A percentile compares a stretch with the other conserved stretches of the same genome.
These are phyloP conservation scores for Hirundichthys speculiger DNA, from an alignment of 2,113 vertebrate species.

Conservation along the genomic window DNA sequence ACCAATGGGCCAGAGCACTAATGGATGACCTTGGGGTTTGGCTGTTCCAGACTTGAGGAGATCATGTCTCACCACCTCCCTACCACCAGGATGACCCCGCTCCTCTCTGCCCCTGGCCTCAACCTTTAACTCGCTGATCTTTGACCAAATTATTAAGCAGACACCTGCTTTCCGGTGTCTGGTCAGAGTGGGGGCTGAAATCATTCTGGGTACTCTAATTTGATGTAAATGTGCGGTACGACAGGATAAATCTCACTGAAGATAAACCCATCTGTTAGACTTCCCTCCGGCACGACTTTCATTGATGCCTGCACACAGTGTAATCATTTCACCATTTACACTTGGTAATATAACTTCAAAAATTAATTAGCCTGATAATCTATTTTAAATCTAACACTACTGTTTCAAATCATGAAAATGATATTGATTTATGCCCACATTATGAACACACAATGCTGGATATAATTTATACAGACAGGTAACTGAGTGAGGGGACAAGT, in stretches of 20 bases:
- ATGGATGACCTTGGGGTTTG: conserved; percentile 99
- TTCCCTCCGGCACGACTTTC: conserved; percentile 52
- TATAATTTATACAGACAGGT: conserved; percentile 62
- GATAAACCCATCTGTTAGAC: conserved; percentile 83
- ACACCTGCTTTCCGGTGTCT: conserved; percentile 94
- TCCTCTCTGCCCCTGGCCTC: conserved; percentile 87
- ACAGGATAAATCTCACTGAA: conserved; percentile 77
- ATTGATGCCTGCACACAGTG: neutral
- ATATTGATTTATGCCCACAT: conserved; percentile 43
- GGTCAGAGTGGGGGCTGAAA: conserved; percentile 79
- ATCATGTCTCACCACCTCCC: conserved; percentile 96
- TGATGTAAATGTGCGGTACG: conserved; percentile 84
- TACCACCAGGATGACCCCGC: conserved; percentile 89
- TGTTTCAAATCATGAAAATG: conserved; percentile 38
- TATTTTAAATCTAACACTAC: conserved; percentile 27
- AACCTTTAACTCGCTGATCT: conserved; percentile 98
- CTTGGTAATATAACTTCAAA: conserved; percentile 17
- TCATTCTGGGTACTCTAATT: conserved; percentile 85
- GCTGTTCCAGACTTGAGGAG: conserved; percentile 91
- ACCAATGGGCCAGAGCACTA: conserved; percentile 92
- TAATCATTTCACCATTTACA: conserved; percentile 31
- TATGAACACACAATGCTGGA: conserved; percentile 37
- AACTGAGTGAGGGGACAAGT: conserved; percentile 48
- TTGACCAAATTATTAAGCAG: conserved; percentile 99
- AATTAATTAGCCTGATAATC: conserved; percentile 35